These are phyloP conservation scores for Agrochola macilenta DNA, from an alignment of 2,888 invertebrate species.

Conservation along the genomic window DNA sequence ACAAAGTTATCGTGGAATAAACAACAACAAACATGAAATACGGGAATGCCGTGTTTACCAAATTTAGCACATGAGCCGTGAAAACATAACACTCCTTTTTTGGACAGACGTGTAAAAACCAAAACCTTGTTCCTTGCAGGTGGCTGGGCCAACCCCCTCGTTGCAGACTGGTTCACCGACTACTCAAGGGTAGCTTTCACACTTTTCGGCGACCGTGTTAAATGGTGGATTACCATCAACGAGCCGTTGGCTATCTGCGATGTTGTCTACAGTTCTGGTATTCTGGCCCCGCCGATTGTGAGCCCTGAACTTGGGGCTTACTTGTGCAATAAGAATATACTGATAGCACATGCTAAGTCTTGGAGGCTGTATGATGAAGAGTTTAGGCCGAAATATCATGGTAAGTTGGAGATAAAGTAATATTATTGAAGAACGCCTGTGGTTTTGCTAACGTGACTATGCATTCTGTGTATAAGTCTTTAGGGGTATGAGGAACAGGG, in stretches of 20 bases:
- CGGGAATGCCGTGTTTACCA: too few relatives aligned
- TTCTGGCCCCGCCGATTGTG: slow-evolving; percentile 85
- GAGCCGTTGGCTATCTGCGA: slow-evolving; percentile 90
- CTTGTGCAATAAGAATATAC: slow-evolving; percentile 91
- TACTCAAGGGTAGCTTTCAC: slow-evolving; percentile 90
- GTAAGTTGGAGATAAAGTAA: slow-evolving; percentile 16
- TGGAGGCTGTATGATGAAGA: slow-evolving; percentile 91
- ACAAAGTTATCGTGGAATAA: too few relatives aligned
- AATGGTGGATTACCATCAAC: slow-evolving; percentile 93
- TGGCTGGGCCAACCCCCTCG: slow-evolving; percentile 42
- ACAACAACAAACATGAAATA: too few relatives aligned
- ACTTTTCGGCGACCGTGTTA: slow-evolving; percentile 91
- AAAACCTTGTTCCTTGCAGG: slow-evolving; percentile 11
- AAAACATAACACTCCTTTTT: not conserved
- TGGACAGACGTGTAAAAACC: not conserved
- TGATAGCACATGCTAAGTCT: slow-evolving; percentile 92
- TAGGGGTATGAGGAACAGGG: too few relatives aligned
- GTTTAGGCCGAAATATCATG: slow-evolving; percentile 80
- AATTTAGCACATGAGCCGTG: too few relatives aligned
- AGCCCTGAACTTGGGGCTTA: slow-evolving; percentile 36
- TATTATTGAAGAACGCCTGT: not conserved
- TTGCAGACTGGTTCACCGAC: slow-evolving; percentile 44
- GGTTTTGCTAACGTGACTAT: not conserved
- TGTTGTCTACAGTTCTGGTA: slow-evolving; percentile 72
- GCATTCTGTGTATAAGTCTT: not conserved